Evolutionary conservation across 2,888 invertebrate genomes (phyloP).

Genomic region (Pterostichus niger): DNA sequence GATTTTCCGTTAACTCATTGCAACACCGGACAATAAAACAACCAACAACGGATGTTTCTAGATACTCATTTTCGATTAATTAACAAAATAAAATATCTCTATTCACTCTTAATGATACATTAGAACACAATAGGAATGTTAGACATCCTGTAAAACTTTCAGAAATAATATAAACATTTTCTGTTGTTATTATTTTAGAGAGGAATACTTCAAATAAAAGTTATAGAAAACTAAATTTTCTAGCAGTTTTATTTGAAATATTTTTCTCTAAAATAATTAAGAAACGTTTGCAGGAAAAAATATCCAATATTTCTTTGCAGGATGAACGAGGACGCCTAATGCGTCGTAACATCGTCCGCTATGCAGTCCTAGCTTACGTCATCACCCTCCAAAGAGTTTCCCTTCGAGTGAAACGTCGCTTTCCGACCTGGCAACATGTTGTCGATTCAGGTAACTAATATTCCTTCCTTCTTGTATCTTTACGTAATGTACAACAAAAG

Average conservation of each 20-base stretch:
- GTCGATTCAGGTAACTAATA: constrained; percentile 88
- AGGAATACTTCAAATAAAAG: no score
- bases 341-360: constrained; percentile 93
- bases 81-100: no score
- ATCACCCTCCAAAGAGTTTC: constrained; percentile 93
- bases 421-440: constrained; percentile 93
- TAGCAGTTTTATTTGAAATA: no score
- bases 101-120: no score
- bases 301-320: constrained; percentile 78
- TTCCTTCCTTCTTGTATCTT: neutral
- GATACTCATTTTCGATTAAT: no score
- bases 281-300: no score
- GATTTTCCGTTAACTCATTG: constrained; percentile 2
- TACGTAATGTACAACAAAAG: neutral
- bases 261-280: no score
- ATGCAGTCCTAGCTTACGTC: constrained; percentile 92
- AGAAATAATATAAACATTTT: no score
- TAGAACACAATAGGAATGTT: no score
- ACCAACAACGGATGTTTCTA: neutral
- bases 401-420: constrained; percentile 91
- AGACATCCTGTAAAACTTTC: no score
- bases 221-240: no score
- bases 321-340: constrained; percentile 93
- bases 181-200: no score
- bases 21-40: neutral